Evolutionary conservation across 2,113 vertebrate genomes (phyloP).

Genomic region (Tinamus guttatus): DNA sequence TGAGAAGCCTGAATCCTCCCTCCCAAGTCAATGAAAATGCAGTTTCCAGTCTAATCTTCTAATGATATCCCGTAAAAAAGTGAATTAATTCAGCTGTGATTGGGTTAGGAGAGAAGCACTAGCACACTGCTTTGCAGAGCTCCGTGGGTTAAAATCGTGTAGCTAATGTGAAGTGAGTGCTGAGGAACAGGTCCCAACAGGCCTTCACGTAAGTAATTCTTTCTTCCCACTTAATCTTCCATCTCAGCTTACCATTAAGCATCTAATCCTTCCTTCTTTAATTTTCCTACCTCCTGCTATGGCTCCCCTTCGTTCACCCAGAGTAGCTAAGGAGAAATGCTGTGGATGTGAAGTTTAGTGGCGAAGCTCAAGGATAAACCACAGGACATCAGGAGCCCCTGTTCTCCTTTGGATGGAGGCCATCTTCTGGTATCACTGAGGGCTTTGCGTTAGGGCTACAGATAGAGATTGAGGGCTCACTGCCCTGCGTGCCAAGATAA

Average conservation of each 20-base stretch:
- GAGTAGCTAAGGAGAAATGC: background rate
- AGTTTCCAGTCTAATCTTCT: background rate
- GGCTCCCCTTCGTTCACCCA: background rate
- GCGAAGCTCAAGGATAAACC: too few relatives aligned
- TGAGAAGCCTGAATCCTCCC: background rate
- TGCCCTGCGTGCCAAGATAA: rapidly evolving
- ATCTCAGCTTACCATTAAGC: background rate
- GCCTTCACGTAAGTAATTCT: background rate
- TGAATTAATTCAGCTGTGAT: background rate
- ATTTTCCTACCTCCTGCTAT: background rate
- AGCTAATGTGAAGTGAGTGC: background rate
- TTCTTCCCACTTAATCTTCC: background rate
- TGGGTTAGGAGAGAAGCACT: background rate
- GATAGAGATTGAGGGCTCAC: background rate
- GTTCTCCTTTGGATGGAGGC: background rate
- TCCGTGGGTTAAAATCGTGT: background rate
- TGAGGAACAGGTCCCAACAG: slow-evolving; percentile 3
- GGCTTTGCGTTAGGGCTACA: background rate
- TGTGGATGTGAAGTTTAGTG: background rate
- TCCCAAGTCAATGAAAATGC: background rate
- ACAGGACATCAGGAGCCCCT: background rate
- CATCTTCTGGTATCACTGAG: rapidly evolving
- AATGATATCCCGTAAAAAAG: background rate
- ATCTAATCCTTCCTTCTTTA: background rate
- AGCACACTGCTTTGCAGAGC: background rate